A percentile compares a stretch with the other conserved stretches of the same genome.
These are phyloP conservation scores for Zaprionus taronus DNA, from an alignment of 1,140 invertebrate genomes.

Conservation along the genomic window DNA sequence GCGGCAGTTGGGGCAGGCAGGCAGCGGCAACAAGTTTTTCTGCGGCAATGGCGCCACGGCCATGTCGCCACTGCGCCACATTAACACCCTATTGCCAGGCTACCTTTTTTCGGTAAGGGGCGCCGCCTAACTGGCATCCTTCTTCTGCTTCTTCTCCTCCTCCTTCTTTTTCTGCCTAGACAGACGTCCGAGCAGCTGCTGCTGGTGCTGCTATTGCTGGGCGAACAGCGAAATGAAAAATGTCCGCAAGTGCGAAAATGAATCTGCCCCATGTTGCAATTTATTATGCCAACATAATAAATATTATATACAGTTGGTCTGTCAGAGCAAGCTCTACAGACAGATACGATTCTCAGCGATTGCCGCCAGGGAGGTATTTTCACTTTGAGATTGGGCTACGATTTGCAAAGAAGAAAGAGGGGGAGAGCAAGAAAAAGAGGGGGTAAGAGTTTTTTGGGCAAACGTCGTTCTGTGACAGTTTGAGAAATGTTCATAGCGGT, in stretches of 20 bases:
- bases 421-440: not conserved
- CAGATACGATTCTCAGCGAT: slow-evolving; percentile 7
- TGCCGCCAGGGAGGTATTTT: not conserved
- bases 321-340: slow-evolving; percentile 26
- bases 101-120: slow-evolving; percentile 32
- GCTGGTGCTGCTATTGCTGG: slow-evolving; percentile 18
- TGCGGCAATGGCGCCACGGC: slow-evolving; percentile 2
- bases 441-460: slow-evolving; percentile 7
- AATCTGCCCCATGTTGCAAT: slow-evolving; percentile 82
- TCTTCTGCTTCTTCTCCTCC: not conserved
- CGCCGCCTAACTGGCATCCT: slow-evolving; percentile 24
- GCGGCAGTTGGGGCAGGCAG: slow-evolving; percentile 17
- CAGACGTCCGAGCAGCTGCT: slow-evolving; percentile 63
- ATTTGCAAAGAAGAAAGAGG: not conserved
- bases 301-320: slow-evolving; percentile 80
- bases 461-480: slow-evolving; percentile 57
- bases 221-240: slow-evolving; percentile 73
- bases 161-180: not conserved
- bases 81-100: slow-evolving; percentile 33
- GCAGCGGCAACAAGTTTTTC: slow-evolving; percentile 2
- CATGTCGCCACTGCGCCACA: slow-evolving; percentile 30
- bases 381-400: not conserved
- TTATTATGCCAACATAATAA: slow-evolving; percentile 83
- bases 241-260: slow-evolving; percentile 81
- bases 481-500: slow-evolving; percentile 55